Percentiles rank a stretch among this genome's conserved stretches.
Conservation (phyloP, 2,888 invertebrate genomes). For the Perdita meconis region DNA sequence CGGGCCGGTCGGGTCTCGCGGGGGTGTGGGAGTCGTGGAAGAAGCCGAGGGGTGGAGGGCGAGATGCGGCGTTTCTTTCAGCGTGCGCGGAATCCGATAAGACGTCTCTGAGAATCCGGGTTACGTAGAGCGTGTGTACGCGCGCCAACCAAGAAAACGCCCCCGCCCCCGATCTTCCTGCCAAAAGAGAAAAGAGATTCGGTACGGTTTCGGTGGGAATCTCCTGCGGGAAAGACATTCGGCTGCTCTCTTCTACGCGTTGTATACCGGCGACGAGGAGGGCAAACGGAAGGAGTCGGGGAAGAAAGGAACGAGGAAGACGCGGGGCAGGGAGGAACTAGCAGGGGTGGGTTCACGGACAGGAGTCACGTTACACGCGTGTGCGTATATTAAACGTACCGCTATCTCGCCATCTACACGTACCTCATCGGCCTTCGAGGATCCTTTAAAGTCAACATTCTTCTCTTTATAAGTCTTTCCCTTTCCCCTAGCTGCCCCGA, state of each 20-base stretch:
- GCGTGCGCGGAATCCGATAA: constrained; percentile 66
- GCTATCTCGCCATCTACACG: constrained; percentile 57
- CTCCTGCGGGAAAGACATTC: constrained; percentile 37
- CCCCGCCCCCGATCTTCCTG: background rate
- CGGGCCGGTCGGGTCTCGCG: background rate
- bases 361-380: constrained; percentile 17
- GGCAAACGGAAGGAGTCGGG: too few relatives aligned
- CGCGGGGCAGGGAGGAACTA: constrained; percentile 8
- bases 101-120: constrained; percentile 53
- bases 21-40: constrained; percentile 24
- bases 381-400: constrained; percentile 61
- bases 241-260: background rate
- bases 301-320: background rate
- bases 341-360: constrained; percentile 27
- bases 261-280: background rate
- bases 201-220: constrained; percentile 42
- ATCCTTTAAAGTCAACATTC: constrained; percentile 64
- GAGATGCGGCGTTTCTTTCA: constrained; percentile 55
- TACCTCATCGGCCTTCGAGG: constrained; percentile 18
- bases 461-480: constrained; percentile 35
- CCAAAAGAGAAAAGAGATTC: constrained; percentile 24
- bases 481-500: constrained; percentile 14
- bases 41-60: constrained; percentile 18
- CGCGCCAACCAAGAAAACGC: constrained; percentile 7
- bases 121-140: constrained; percentile 28